These are phyloP conservation scores for Plagodis pulveraria DNA, from an alignment of 2,888 invertebrate species.

Conservation along the genomic window DNA sequence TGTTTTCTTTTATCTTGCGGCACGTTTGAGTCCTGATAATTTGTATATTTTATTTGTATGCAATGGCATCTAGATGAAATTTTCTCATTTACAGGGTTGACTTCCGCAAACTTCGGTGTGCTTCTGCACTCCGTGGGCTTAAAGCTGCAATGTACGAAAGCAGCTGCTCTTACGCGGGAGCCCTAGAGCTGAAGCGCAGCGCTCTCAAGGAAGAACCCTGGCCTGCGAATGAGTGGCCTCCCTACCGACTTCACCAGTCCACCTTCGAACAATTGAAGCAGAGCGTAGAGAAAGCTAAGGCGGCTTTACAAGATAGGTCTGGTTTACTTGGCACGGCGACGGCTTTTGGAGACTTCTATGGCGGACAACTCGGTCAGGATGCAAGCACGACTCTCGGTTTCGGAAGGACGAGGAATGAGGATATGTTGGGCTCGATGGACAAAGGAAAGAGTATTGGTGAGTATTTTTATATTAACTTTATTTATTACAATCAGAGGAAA, in stretches of 20 bases:
- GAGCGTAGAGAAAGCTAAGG: constrained; percentile 95
- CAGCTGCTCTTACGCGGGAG: constrained; percentile 96
- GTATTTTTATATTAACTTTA: too few species aligned
- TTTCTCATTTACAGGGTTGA: constrained; percentile 61
- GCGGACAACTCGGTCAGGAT: constrained; percentile 79
- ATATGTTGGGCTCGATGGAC: constrained; percentile 76
- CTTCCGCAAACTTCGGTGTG: constrained; percentile 73
- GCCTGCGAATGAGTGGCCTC: constrained; percentile 89
- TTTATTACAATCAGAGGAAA: too few species aligned
- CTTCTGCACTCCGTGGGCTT: constrained; percentile 68
- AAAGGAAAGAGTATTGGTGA: constrained; percentile 76
- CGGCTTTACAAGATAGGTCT: constrained; percentile 90
- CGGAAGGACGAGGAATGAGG: constrained; percentile 71
- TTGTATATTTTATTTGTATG: not conserved
- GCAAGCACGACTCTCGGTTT: constrained; percentile 68
- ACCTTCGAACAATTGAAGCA: constrained; percentile 96
- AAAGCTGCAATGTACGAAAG: constrained; percentile 94
- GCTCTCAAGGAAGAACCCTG: constrained; percentile 84
- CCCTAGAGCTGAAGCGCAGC: constrained; percentile 90
- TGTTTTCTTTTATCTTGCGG: too few species aligned
- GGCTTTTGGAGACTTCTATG: constrained; percentile 89
- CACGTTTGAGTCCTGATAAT: too few species aligned
- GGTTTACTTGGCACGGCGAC: constrained; percentile 89
- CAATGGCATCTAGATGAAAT: not conserved
- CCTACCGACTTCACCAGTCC: constrained; percentile 93